A percentile compares a stretch with the other conserved stretches of the same genome.
phyloP scores from a whole-genome alignment of 2,113 vertebrate species.

The Variabilichromis moorii region DNA sequence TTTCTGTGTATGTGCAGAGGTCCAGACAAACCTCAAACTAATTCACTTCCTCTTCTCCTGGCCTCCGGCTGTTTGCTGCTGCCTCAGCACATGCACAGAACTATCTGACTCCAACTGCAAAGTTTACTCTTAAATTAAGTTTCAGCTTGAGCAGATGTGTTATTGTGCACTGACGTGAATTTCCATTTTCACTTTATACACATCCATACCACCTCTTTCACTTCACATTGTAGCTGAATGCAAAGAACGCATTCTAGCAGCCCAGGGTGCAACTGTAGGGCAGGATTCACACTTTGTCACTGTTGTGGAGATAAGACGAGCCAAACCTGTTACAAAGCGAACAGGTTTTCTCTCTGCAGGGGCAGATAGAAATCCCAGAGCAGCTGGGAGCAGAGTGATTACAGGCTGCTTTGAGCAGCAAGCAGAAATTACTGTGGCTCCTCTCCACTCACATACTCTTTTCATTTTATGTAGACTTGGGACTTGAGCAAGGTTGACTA shows the following conservation, averaged over 20 bases:
- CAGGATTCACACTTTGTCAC: not conserved
- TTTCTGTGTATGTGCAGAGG: not conserved
- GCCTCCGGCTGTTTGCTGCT: not conserved
- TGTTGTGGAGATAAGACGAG: not conserved
- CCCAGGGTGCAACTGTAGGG: not conserved
- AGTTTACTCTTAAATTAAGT: not conserved
- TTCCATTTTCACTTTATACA: not conserved
- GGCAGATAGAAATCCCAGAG: conserved; percentile 20
- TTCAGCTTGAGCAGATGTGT: not conserved
- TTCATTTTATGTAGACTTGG: not conserved
- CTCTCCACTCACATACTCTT: not conserved
- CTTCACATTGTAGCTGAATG: not conserved
- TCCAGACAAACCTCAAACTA: not conserved
- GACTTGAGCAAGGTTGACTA: conserved; percentile 23
- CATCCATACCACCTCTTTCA: not conserved
- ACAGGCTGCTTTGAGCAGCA: conserved; percentile 26
- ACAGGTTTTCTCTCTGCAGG: not conserved
- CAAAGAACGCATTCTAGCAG: not conserved
- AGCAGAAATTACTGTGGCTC: conserved; percentile 20
- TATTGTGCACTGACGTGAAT: not conserved
- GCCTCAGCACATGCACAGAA: not conserved
- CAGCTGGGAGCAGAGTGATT: conserved; percentile 34
- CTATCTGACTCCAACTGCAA: not conserved
- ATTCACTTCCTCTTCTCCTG: not conserved
- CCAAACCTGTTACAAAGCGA: not conserved